Percentiles rank a stretch among this genome's conserved stretches.
These are phyloP conservation scores for Microctonus brassicae DNA, from an alignment of 2,888 invertebrate species.

Conservation along the genomic window DNA sequence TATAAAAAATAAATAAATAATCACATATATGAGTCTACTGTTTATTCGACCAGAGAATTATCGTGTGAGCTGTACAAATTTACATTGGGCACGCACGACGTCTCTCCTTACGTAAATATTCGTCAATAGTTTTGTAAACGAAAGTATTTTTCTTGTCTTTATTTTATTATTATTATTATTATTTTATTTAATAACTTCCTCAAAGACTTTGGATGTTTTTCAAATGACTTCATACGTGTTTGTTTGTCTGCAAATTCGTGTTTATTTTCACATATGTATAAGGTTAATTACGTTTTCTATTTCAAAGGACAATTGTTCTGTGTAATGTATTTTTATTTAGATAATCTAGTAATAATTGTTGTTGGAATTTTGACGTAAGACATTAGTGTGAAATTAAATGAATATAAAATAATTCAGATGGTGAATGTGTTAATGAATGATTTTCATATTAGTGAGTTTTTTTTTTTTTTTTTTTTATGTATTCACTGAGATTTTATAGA, in stretches of 20 bases:
- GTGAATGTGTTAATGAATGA: neutral
- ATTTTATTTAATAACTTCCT: neutral
- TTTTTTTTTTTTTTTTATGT: too few species aligned
- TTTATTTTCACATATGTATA: neutral
- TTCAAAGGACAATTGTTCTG: conserved; percentile 6
- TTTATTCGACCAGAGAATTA: conserved; percentile 6
- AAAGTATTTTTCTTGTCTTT: too few species aligned
- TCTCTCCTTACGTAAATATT: conserved; percentile 15
- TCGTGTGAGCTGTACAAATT: conserved; percentile 15
- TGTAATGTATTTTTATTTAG: conserved; percentile 20
- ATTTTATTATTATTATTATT: too few species aligned
- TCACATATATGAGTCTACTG: conserved; percentile 5
- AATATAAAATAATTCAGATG: too few species aligned
- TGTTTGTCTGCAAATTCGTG: neutral
- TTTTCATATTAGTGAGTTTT: too few species aligned
- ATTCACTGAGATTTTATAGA: neutral
- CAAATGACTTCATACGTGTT: neutral
- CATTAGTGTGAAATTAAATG: neutral
- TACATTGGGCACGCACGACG: conserved; percentile 8
- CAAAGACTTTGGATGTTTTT: neutral
- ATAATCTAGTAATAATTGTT: neutral
- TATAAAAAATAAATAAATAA: neutral
- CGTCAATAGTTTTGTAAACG: neutral
- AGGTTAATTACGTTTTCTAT: neutral
- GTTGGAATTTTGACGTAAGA: neutral